Base-by-base conservation (phyloP, 2,113 vertebrate species). In the Scytalopus superciliaris region DNA sequence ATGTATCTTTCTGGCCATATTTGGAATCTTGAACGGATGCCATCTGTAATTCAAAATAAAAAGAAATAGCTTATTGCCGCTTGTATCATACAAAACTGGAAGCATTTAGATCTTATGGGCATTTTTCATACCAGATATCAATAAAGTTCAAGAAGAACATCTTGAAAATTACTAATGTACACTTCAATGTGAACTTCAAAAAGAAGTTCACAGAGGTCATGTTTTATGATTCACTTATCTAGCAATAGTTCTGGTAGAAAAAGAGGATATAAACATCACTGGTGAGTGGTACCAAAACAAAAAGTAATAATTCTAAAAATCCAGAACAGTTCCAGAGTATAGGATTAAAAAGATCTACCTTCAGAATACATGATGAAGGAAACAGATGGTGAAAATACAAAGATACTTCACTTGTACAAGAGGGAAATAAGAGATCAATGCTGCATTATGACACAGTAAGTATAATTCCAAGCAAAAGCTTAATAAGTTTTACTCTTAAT, bases 1-100 rank as follows among this genome's bases (percentile, higher is more conserved):
- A 95, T 28, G 96, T 78, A n/a, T 96, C 96, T 94, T 95, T 96
- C 42, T 96, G 96, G 84, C 74, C 94, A 57, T 93, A 81, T 93
- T 69, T 91, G 81, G 94, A 95, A 80, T 96, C 96, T 95, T 96
- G 96, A 93, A 91, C 40, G 3, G 96, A 95, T 66, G 94, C 64
- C 87, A 95, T 96, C 96, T 96, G 96, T 87, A 96, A 96, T 89
- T 77, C 4, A 94, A 93, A 87, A 91, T 35, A 84, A 84, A 87
- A 87, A 94, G 9, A 94, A 89, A 94, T 19, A 33, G 8, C 17
- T 87, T 66, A 82, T 92, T 85, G 79, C 62, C 40, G 92, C 44
- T 70, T 27, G 9, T 59, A 73, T 37, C 13, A 69, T 45, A 84
- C n/a, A 85, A 75, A 94, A 66, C 16, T 56, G 4, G 35, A 95